These are phyloP conservation scores for Stegostoma tigrinum DNA, from an alignment of 2,113 vertebrate species.

Conservation along the genomic window DNA sequence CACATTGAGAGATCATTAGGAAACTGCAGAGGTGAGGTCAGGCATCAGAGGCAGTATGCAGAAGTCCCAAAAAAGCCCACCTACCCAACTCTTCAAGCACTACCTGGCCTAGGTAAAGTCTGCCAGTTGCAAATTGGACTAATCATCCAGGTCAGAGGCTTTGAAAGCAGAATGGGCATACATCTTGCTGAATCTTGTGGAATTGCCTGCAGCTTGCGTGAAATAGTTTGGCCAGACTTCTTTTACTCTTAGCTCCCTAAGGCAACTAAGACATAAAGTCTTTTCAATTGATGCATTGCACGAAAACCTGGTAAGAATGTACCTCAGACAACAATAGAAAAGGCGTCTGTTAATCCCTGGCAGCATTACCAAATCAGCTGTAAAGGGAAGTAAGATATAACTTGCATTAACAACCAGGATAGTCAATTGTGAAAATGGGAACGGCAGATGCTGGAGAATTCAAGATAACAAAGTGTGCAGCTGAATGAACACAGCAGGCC, in stretches of 20 bases:
- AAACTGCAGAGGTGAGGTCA: not conserved
- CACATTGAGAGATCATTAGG: not conserved
- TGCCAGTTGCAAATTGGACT: not conserved
- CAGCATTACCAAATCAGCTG: not conserved
- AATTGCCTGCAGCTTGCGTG: not conserved
- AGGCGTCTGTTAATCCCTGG: not conserved
- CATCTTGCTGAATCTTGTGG: not conserved
- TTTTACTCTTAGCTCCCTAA: not conserved
- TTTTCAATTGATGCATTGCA: not conserved
- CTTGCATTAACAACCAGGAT: not conserved
- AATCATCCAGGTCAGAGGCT: not conserved
- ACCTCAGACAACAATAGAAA: not conserved
- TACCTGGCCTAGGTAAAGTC: not conserved
- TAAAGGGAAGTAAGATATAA: not conserved
- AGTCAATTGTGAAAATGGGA: no score
- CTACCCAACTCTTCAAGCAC: not conserved
- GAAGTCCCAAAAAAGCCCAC: not conserved
- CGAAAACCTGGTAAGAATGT: not conserved
- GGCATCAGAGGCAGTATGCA: not conserved
- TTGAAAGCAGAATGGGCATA: not conserved
- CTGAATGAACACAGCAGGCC: no score
- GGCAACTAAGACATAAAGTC: not conserved
- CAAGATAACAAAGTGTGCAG: no score
- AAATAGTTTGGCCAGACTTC: not conserved
- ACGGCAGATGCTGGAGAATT: no score